phyloP scores from a whole-genome alignment of 1,140 invertebrate genomes.

The Colletes latitarsis region DNA sequence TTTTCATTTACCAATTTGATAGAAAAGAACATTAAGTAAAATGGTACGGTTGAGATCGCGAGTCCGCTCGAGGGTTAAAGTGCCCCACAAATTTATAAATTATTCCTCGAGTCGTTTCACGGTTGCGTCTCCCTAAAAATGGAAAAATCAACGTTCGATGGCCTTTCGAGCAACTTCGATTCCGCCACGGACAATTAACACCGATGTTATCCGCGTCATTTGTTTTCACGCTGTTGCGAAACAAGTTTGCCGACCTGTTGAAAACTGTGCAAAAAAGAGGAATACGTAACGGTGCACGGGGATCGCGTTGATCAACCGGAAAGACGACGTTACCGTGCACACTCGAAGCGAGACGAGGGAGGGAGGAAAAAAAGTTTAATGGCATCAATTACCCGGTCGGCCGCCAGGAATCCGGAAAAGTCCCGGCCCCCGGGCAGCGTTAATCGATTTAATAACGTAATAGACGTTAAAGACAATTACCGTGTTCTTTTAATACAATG shows the following conservation, averaged over 20 bases:
- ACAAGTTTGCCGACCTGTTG: slow-evolving; percentile 1
- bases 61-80: no score
- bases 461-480: slow-evolving; percentile 16
- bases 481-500: slow-evolving; percentile 16
- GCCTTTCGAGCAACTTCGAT: no score
- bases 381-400: slow-evolving; percentile 1
- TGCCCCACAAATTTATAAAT: no score
- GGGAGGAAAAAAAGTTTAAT: neutral
- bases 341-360: no score
- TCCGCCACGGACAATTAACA: neutral
- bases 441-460: slow-evolving; percentile 35
- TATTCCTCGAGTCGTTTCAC: no score
- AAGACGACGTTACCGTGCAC: neutral
- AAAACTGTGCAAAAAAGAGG: neutral
- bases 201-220: no score
- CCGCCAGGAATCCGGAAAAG: neutral
- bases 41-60: no score
- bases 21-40: no score
- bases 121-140: no score
- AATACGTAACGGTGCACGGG: neutral
- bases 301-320: neutral
- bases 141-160: no score
- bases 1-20: no score
- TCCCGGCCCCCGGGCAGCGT: neutral
- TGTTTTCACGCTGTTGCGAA: neutral